Conservation (phyloP, 2,113 vertebrate genomes). For the Empidonax traillii region DNA sequence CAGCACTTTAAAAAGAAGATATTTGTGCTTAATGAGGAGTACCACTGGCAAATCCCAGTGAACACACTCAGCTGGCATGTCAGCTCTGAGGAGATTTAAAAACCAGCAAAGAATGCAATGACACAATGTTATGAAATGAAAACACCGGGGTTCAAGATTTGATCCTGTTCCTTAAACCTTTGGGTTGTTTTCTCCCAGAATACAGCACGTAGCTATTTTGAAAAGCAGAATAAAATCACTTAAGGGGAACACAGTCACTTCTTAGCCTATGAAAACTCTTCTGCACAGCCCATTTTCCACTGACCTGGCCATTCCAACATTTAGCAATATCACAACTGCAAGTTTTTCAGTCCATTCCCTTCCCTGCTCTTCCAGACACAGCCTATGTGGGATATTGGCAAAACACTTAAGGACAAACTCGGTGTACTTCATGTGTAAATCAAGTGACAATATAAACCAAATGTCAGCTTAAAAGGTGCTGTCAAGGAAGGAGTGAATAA, state of each 20-base stretch:
- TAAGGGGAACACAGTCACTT: background rate
- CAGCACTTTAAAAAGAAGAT: background rate
- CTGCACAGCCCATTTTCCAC: background rate
- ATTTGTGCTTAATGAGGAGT: background rate
- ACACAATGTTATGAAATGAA: background rate
- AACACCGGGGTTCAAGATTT: background rate
- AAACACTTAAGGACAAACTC: background rate
- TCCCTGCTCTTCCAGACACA: background rate
- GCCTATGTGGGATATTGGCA: background rate
- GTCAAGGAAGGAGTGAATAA: background rate
- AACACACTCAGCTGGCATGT: background rate
- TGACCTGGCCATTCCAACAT: background rate
- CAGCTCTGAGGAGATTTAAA: background rate
- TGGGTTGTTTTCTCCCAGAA: background rate
- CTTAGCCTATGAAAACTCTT: background rate
- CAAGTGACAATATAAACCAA: background rate
- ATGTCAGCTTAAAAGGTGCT: background rate
- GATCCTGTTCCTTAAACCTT: background rate
- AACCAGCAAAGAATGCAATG: background rate
- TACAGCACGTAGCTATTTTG: background rate
- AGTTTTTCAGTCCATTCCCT: background rate
- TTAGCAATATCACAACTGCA: background rate
- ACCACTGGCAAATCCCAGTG: background rate
- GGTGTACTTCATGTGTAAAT: background rate
- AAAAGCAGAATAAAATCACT: background rate